Evolutionary conservation across 2,113 vertebrate species (phyloP).

Genomic region (Poeciliopsis retropinna): DNA sequence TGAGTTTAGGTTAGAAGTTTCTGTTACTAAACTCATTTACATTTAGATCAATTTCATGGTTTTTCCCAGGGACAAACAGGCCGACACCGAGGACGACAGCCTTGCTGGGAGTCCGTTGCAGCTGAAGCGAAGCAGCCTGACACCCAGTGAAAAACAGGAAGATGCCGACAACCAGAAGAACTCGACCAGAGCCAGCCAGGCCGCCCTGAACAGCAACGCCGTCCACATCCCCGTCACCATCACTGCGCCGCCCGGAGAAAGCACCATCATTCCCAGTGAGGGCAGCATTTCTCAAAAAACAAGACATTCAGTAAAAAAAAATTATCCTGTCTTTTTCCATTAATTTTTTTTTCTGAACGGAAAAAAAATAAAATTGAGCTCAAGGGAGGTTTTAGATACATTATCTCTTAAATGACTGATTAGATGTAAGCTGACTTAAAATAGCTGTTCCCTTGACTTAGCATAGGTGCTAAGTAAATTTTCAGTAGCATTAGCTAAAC

Average conservation of each 20-base stretch:
- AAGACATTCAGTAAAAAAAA: too few species aligned
- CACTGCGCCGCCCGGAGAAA: conserved; percentile 75
- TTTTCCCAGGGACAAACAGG: conserved; percentile 80
- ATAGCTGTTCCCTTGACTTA: too few species aligned
- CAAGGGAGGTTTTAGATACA: too few species aligned
- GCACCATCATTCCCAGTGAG: conserved; percentile 73
- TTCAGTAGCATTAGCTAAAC: too few species aligned
- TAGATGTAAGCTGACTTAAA: too few species aligned
- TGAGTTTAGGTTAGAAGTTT: not conserved
- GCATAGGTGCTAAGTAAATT: too few species aligned
- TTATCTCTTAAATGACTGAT: too few species aligned
- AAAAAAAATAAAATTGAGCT: too few species aligned
- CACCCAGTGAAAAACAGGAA: conserved; percentile 87
- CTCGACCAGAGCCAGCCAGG: conserved; percentile 85
- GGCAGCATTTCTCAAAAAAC: not conserved
- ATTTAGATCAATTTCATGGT: not conserved
- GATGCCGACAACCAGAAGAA: conserved; percentile 95
- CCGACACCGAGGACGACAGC: conserved; percentile 79
- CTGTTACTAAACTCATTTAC: not conserved
- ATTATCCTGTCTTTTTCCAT: too few species aligned
- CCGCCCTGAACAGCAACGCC: conserved; percentile 79
- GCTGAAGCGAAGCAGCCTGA: conserved; percentile 52
- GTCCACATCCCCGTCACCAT: conserved; percentile 88
- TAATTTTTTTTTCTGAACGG: too few species aligned
- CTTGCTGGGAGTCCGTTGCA: conserved; percentile 70